Conservation (phyloP, 2,113 vertebrate genomes). For the Hucho hucho region DNA sequence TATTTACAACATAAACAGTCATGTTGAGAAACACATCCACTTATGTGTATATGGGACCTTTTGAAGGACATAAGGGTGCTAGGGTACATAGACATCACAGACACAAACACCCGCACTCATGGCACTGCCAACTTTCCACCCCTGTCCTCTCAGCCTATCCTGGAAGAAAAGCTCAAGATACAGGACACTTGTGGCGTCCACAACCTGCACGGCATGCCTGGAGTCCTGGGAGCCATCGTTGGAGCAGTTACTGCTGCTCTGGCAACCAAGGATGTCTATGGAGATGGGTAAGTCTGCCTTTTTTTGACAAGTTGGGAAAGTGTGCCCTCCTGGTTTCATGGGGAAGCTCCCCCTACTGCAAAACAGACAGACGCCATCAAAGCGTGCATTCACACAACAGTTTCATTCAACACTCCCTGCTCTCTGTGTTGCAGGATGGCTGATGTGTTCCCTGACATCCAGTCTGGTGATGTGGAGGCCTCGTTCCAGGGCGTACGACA, state of each 20-base stretch:
- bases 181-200: constrained; percentile 89
- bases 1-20: neutral
- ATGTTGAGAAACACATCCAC: neutral
- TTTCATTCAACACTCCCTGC: neutral
- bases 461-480: rapidly evolving
- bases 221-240: constrained; percentile 82
- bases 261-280: constrained; percentile 74
- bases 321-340: neutral
- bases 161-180: constrained; percentile 80
- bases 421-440: constrained; percentile 68
- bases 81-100: neutral
- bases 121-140: neutral
- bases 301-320: neutral
- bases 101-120: neutral
- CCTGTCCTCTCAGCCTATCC: constrained; percentile 71
- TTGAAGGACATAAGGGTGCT: neutral
- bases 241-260: constrained; percentile 75
- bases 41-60: neutral
- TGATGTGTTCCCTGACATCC: constrained; percentile 75
- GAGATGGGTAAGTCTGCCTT: constrained; percentile 76
- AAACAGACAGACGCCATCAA: too few relatives aligned
- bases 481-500: constrained; percentile 71
- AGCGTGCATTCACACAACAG: too few relatives aligned
- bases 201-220: constrained; percentile 90
- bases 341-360: neutral